Evolutionary conservation across 2,888 invertebrate species (phyloP).

Genomic region (Eretmocerus hayati): DNA sequence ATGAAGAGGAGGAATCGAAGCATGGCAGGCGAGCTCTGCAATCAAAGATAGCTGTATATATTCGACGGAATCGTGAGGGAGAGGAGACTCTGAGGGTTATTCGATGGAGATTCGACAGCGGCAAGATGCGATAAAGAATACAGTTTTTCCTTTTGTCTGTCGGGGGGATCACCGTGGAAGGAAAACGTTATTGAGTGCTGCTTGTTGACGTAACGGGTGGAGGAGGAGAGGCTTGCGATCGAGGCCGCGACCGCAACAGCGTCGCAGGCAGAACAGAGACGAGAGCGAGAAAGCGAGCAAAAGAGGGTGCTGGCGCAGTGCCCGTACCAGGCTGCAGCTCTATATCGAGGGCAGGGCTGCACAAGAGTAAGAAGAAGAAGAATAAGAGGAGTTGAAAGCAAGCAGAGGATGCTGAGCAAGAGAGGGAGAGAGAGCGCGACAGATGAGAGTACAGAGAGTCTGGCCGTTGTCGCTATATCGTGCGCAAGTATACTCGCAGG

Average conservation of each 20-base stretch:
- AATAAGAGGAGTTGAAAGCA: slow-evolving; percentile 17
- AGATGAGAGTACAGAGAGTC: slow-evolving; percentile 35
- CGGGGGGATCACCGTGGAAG: slow-evolving; percentile 23
- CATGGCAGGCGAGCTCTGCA: too few species aligned
- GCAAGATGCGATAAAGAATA: slow-evolving; percentile 20
- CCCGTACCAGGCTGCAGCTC: background rate
- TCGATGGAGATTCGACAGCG: slow-evolving; percentile 20
- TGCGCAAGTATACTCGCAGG: background rate
- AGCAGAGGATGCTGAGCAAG: slow-evolving; percentile 17
- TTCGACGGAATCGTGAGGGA: too few species aligned
- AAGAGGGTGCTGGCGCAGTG: slow-evolving; percentile 1
- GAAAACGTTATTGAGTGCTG: slow-evolving; percentile 39
- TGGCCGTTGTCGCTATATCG: background rate
- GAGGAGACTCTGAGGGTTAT: slow-evolving; percentile 16
- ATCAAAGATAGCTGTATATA: too few species aligned
- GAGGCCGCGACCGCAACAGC: background rate
- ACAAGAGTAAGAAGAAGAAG: background rate
- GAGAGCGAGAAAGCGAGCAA: slow-evolving; percentile 7
- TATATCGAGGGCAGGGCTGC: too few species aligned
- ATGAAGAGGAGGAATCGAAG: too few species aligned
- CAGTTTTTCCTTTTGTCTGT: slow-evolving; percentile 19
- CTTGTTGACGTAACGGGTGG: slow-evolving; percentile 29
- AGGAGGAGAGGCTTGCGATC: slow-evolving; percentile 9
- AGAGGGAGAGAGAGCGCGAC: slow-evolving; percentile 9
- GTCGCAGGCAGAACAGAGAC: too few species aligned